Percentiles rank a stretch among this genome's conserved stretches.
phyloP scores from a whole-genome alignment of 2,113 vertebrate species.

The Trogon melanurus region DNA sequence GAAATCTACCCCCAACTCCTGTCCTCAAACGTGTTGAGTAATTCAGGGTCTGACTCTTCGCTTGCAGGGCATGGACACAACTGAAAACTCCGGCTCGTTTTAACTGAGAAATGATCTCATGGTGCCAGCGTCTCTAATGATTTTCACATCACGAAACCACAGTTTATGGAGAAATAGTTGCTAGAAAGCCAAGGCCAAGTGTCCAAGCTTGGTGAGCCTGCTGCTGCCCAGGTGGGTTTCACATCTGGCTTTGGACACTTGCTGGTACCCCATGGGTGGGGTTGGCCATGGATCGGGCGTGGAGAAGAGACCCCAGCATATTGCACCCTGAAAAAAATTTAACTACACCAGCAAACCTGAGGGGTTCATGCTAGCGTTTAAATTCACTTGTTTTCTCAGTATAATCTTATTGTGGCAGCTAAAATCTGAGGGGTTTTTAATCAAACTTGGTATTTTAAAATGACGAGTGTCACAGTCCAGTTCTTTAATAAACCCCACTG shows the following conservation, averaged over 20 bases:
- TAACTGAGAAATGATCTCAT: not conserved
- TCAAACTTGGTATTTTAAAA: not conserved
- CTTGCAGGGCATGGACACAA: accelerated
- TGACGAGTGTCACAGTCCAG: not conserved
- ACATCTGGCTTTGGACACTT: not conserved
- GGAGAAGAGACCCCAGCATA: not conserved
- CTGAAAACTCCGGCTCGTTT: not conserved
- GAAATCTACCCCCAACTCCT: not conserved
- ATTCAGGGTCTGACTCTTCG: not conserved
- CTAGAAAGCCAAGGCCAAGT: not conserved
- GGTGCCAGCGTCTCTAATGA: accelerated
- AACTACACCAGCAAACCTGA: not conserved
- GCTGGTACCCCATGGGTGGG: not conserved
- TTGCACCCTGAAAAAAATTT: not conserved
- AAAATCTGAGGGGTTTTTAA: not conserved
- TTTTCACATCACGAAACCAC: not conserved
- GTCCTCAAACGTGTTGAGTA: not conserved
- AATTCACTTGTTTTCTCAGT: not conserved
- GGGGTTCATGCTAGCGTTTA: not conserved
- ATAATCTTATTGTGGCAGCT: not conserved
- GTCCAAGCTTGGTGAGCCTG: not conserved
- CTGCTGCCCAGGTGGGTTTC: not conserved
- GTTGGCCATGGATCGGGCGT: not conserved
- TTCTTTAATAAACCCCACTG: not conserved
- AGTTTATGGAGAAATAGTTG: not conserved